Percentiles rank a stretch among this genome's conserved stretches.
Evolutionary conservation across 2,797 vertebrate genomes (phyloP).

Genomic region (Cichlasoma orientale): DNA sequence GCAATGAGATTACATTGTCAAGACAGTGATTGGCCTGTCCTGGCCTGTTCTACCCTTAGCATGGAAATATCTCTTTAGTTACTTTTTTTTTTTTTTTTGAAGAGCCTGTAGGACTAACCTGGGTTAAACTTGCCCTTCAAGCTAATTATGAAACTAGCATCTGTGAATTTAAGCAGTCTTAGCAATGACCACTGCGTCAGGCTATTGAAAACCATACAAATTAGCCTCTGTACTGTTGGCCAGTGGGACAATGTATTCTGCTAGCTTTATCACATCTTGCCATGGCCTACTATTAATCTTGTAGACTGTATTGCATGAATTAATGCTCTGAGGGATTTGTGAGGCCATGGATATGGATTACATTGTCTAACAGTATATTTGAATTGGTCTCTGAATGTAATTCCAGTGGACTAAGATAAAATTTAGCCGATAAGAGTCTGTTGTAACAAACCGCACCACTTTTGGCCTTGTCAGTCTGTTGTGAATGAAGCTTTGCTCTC

Average conservation of each 20-base stretch:
- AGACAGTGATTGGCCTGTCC: background rate
- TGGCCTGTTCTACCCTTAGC: slow-evolving; percentile 3
- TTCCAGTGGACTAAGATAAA: slow-evolving; percentile 63
- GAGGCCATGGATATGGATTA: slow-evolving; percentile 69
- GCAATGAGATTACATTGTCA: too few relatives aligned
- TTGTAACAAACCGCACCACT: slow-evolving; percentile 50
- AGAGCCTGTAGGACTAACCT: slow-evolving; percentile 21
- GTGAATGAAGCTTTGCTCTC: slow-evolving; percentile 23
- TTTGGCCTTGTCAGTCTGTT: slow-evolving; percentile 45
- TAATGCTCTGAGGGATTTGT: slow-evolving; percentile 71
- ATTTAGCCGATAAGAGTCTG: slow-evolving; percentile 49
- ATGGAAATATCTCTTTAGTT: slow-evolving; percentile 5
- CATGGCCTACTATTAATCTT: slow-evolving; percentile 72
- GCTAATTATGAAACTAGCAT: slow-evolving; percentile 47
- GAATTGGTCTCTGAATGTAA: slow-evolving; percentile 65
- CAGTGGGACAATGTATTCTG: slow-evolving; percentile 64
- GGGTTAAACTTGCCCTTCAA: slow-evolving; percentile 36
- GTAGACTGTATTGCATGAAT: slow-evolving; percentile 64
- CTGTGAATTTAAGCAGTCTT: slow-evolving; percentile 50
- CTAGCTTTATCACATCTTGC: slow-evolving; percentile 67
- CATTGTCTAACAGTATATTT: slow-evolving; percentile 65
- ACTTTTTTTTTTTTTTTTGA: background rate
- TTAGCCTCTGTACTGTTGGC: slow-evolving; percentile 57
- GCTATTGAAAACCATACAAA: slow-evolving; percentile 61
- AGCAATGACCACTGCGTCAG: slow-evolving; percentile 63